phyloP scores from a whole-genome alignment of 2,797 vertebrate genomes.

The Coendou prehensilis region DNA sequence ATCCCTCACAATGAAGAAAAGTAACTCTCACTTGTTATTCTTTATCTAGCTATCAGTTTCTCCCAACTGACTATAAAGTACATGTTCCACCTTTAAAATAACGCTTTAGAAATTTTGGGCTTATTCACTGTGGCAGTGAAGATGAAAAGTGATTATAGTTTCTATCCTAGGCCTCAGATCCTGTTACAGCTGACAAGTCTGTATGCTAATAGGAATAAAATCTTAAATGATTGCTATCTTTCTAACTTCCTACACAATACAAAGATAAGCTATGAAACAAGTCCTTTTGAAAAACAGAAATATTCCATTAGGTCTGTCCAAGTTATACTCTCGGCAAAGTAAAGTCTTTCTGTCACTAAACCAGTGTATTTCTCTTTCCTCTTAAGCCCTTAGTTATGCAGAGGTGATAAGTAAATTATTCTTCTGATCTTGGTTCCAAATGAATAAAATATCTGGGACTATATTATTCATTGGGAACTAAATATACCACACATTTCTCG shows the following conservation, averaged over 20 bases:
- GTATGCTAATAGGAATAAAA: conserved; percentile 46
- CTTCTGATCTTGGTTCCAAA: conserved; percentile 31
- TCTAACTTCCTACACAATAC: conserved; percentile 45
- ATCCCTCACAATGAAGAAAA: conserved; percentile 39
- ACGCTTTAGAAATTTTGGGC: conserved; percentile 54
- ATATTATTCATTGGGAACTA: background rate
- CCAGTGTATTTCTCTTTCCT: background rate
- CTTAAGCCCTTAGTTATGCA: background rate
- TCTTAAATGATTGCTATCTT: conserved; percentile 25
- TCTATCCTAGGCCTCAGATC: background rate
- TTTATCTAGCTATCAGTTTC: background rate
- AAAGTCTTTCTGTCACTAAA: conserved; percentile 16
- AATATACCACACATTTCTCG: background rate
- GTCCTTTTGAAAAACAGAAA: conserved; percentile 21
- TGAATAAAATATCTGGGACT: background rate
- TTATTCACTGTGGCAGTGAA: conserved; percentile 56
- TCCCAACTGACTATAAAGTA: conserved; percentile 42
- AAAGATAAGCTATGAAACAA: conserved; percentile 15
- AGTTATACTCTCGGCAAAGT: conserved; percentile 9
- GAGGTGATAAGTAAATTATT: conserved; percentile 10
- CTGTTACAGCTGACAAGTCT: conserved; percentile 34
- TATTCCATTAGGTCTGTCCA: conserved; percentile 11
- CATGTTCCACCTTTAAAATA: conserved; percentile 58
- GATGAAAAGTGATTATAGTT: conserved; percentile 60
- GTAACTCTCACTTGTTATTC: conserved; percentile 9